phyloP scores from a whole-genome alignment of 2,888 invertebrate species.

The Carpatolechia fugitivella region DNA sequence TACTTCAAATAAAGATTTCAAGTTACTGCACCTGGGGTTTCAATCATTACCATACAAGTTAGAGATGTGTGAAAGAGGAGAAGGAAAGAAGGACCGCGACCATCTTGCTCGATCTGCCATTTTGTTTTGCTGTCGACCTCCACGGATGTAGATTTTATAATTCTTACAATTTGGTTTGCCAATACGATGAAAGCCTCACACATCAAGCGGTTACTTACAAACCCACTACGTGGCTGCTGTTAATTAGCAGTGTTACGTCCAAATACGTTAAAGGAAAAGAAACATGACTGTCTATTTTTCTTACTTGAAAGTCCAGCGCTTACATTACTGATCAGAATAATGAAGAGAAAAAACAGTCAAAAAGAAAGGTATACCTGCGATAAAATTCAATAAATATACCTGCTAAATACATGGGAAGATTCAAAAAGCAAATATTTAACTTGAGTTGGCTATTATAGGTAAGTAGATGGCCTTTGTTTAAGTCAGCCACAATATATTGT shows the following conservation, averaged over 20 bases:
- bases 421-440: too few species aligned
- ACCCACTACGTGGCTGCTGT: constrained; percentile 24
- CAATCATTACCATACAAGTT: constrained; percentile 49
- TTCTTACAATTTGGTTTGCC: constrained; percentile 31
- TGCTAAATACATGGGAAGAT: too few species aligned
- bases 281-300: not conserved
- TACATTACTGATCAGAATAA: too few species aligned
- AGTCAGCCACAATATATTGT: too few species aligned
- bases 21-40: constrained; percentile 59
- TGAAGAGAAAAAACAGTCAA: too few species aligned
- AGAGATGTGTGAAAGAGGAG: constrained; percentile 56
- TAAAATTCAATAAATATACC: too few species aligned
- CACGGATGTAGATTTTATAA: constrained; percentile 23
- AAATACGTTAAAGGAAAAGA: constrained; percentile 37
- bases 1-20: not conserved
- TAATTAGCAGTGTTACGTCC: constrained; percentile 31
- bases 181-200: constrained; percentile 49
- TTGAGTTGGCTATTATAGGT: too few species aligned
- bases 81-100: constrained; percentile 63
- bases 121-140: constrained; percentile 38
- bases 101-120: constrained; percentile 75
- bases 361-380: too few species aligned
- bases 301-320: too few species aligned
- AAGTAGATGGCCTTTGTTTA: too few species aligned
- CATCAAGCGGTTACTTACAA: constrained; percentile 51